Evolutionary conservation across 2,888 invertebrate species (phyloP).

Genomic region (Drosophila rubida): DNA sequence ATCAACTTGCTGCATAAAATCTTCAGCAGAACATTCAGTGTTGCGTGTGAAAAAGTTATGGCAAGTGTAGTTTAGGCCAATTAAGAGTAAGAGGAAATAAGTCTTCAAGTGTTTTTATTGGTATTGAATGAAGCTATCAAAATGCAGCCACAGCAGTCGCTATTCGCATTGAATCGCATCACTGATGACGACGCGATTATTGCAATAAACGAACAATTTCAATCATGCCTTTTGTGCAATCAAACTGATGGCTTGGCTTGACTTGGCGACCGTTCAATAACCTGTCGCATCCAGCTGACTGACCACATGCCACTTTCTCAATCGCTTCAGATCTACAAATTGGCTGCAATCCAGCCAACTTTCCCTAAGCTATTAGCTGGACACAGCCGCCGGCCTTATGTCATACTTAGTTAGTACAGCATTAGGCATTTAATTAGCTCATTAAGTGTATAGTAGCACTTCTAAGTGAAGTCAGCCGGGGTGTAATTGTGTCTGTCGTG

Average conservation of each 20-base stretch:
- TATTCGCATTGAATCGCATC: conserved; percentile 35
- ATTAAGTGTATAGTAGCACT: conserved; percentile 60
- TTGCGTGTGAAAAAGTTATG: neutral
- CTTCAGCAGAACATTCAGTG: neutral
- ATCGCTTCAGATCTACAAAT: conserved; percentile 25
- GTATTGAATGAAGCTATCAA: conserved; percentile 41
- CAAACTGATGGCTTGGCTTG: neutral
- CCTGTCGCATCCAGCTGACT: conserved; percentile 21
- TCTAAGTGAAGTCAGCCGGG: conserved; percentile 33
- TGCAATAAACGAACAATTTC: conserved; percentile 55
- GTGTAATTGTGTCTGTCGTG: conserved; percentile 14
- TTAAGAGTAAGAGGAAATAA: conserved; percentile 6
- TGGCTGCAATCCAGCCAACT: conserved; percentile 20
- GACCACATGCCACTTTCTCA: conserved; percentile 19
- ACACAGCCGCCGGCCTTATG: conserved; percentile 21
- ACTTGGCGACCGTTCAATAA: conserved; percentile 48
- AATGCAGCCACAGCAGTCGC: conserved; percentile 7
- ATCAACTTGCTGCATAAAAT: neutral
- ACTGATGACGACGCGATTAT: conserved; percentile 43
- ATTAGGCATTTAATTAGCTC: conserved; percentile 54
- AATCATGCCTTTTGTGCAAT: conserved; percentile 61
- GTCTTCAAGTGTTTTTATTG: conserved; percentile 16
- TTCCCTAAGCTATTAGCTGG: conserved; percentile 19
- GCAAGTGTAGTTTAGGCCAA: neutral
- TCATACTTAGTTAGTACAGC: conserved; percentile 1